Percentiles rank a stretch among this genome's conserved stretches.
These are phyloP conservation scores for Spea bombifrons DNA, from an alignment of 2,113 vertebrate species.

Conservation along the genomic window DNA sequence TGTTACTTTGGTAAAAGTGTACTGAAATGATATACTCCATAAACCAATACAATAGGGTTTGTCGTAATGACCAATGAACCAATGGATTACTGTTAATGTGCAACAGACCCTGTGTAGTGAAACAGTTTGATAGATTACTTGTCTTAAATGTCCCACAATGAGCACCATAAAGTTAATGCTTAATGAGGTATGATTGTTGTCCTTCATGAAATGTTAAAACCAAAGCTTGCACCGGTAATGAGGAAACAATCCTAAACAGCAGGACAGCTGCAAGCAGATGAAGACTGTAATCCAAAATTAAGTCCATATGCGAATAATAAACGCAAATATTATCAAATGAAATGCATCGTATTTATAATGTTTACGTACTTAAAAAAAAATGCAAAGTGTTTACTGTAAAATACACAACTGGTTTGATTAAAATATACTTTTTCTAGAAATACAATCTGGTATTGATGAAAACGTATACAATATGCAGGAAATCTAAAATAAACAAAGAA, in stretches of 20 bases:
- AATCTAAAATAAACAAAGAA: conserved; percentile 7
- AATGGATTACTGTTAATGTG: not conserved
- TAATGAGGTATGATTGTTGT: conserved; percentile 70
- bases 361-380: not conserved
- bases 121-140: conserved; percentile 6
- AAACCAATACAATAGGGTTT: no score
- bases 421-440: conserved; percentile 5
- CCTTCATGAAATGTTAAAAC: conserved; percentile 54
- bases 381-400: conserved; percentile 3
- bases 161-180: conserved; percentile 44
- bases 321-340: not conserved
- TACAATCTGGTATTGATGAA: conserved; percentile 5
- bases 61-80: no score
- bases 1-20: no score
- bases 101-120: not conserved
- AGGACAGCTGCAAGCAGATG: not conserved
- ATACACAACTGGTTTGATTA: conserved; percentile 6
- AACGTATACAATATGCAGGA: not conserved
- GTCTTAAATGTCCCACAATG: conserved; percentile 37
- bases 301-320: not conserved
- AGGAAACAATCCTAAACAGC: not conserved
- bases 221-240: conserved; percentile 16
- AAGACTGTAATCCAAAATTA: not conserved
- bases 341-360: not conserved
- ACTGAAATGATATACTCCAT: no score